Evolutionary conservation across 2,888 invertebrate genomes (phyloP), one percentile per base, ranked within the genome.

Genomic region (Eristalis intricaria): DNA sequence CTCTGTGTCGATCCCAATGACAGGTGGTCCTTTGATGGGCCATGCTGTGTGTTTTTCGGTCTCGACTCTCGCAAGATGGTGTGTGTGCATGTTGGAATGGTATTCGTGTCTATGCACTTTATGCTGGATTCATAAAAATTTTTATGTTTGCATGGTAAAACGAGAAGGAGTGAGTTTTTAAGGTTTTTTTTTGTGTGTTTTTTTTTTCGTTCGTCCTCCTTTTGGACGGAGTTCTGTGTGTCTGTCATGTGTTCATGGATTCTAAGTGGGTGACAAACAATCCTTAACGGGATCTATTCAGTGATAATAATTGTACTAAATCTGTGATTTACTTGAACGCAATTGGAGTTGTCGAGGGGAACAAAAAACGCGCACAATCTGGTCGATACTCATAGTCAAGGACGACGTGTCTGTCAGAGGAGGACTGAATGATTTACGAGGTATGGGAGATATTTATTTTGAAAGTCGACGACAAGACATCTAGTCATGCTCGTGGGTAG

Each of bases 21-120:
- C 86, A 86, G 86, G 86, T 86, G 86, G 86, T 86, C 83, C 83
- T 83, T 82, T 83, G 83, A 86, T 86, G 83, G 75, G 83, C 69
- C 50, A 50, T 19, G 50, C 19, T 50, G 50, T 50, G 79, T 79
- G 75, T 86, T 86, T 29, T 79, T 86, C 74, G 65, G 73, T 23
- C 82, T 82, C 86, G 75, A 74, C 78, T 19, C 82, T 19, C 82
- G 78, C 86, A 78, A 78, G 82, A 82, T 86, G 86, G 70, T 82
- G 19, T 68, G 19, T 68, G 76, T 74, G 38, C 38, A 66, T 60
- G 35, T 2, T 35, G 64, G 29, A 26, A 4, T 68, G 73, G 82
- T 79, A 38, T 80, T 82, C 78, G 86, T 86, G 78, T 70, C 81
- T 82, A 78, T 82, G 86, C 86, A 86, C 86, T 86, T 86, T 83